Conservation (phyloP, 2,113 vertebrate genomes). For the Charadrius vociferus region DNA sequence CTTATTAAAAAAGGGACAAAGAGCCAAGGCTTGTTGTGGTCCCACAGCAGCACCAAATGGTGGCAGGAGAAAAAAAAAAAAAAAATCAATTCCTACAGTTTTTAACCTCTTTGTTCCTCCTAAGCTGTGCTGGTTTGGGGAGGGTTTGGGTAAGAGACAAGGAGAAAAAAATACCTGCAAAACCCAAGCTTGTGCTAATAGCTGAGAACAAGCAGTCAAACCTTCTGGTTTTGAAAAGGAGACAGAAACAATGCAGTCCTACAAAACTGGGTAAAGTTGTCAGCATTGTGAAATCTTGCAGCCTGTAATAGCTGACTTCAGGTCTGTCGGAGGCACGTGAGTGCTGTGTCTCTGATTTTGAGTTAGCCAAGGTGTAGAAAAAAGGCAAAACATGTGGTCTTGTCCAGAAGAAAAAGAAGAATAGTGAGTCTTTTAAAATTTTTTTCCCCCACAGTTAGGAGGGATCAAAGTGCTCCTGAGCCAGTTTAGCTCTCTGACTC, state of each 20-base stretch:
- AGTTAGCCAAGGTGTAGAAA: background rate
- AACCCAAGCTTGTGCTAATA: background rate
- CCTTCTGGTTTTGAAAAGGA: background rate
- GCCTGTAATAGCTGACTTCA: background rate
- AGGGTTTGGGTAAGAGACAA: background rate
- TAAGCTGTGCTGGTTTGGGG: background rate
- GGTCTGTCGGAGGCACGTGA: background rate
- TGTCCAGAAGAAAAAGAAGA: background rate
- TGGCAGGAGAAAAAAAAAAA: background rate
- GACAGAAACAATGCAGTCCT: background rate
- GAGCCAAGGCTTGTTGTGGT: background rate
- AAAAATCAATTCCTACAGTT: background rate
- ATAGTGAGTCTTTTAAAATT: background rate
- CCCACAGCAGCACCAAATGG: conserved; percentile 27
- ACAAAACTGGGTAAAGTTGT: background rate
- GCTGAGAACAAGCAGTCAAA: background rate
- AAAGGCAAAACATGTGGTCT: background rate
- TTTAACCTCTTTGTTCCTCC: background rate
- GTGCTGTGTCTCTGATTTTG: background rate
- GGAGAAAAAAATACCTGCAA: background rate
- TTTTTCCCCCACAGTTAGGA: background rate
- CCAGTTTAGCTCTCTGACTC: background rate
- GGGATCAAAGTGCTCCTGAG: background rate
- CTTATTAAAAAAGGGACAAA: background rate
- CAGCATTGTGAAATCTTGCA: background rate